Evolutionary conservation across 2,888 invertebrate species (phyloP), one percentile per base, ranked within the genome.

Genomic region (Physocephala rufipes): DNA sequence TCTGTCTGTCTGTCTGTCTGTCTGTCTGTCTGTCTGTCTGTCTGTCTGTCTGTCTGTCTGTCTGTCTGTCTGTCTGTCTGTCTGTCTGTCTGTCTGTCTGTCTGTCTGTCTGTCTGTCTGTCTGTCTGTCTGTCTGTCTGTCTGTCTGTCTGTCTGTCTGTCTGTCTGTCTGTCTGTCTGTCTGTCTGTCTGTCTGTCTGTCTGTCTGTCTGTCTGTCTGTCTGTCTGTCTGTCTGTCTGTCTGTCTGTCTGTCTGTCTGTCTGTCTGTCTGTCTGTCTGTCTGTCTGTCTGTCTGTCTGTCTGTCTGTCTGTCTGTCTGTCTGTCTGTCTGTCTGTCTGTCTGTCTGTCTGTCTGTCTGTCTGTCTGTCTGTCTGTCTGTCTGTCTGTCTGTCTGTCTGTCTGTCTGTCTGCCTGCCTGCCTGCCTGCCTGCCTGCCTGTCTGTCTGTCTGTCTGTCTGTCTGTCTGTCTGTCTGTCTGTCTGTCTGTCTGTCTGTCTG

Each of bases 1-100:
- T 45, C 45, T 45, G 45, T 45, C 45, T 45, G 45, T 45, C 45
- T 45, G 45, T 45, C 45, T 45, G 45, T 45, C 45, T 45, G 45
- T 45, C 45, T 45, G 45, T 45, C 45, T 45, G 45, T 45, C 45
- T 45, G 45, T 45, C 45, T 45, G 45, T 45, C 45, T 45, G 45
- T 45, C 45, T 45, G 45, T 45, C 45, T 45, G 45, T 45, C 45
- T 45, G 45, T 45, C 45, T 45, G 45, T 45, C 45, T 45, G 45
- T 45, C 45, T 45, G 45, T 45, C 45, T 45, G 45, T 45, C 45
- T 45, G 45, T 45, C 45, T 45, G 45, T 45, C 45, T 45, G 45
- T 45, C 45, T 45, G 45, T 45, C 45, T 45, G 45, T 45, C 45
- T 45, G 45, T 45, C 45, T 45, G 45, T 45, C 45, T 45, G 45